Conservation (phyloP, 1,140 invertebrate species). For the Magallana ariakensis region DNA sequence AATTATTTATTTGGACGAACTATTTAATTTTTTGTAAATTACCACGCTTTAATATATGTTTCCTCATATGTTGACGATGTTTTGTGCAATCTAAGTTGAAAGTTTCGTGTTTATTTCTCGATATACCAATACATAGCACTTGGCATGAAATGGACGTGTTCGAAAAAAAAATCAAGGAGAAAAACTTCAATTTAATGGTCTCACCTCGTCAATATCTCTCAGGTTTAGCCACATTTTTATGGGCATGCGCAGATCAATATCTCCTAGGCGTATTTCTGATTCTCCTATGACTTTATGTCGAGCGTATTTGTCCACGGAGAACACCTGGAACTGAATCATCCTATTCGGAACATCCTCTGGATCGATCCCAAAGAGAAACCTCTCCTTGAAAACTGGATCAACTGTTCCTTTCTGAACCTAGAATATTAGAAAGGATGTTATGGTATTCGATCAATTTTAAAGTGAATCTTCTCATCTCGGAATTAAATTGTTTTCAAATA, state of each 20-base stretch:
- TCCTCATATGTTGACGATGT: too few species aligned
- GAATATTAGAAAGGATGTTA: constrained; percentile 42
- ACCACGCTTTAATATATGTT: too few species aligned
- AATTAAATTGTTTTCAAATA: too few species aligned
- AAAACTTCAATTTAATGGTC: constrained; percentile 65
- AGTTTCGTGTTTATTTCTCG: too few species aligned
- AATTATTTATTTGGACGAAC: too few species aligned
- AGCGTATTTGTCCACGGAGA: constrained; percentile 83
- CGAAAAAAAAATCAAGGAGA: too few species aligned
- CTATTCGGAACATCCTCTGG: constrained; percentile 80
- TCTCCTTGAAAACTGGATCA: constrained; percentile 87
- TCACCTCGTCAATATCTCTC: constrained; percentile 85
- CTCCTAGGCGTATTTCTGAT: constrained; percentile 83
- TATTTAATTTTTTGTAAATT: too few species aligned
- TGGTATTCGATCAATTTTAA: too few species aligned
- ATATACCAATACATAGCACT: too few species aligned
- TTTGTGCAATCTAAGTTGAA: too few species aligned
- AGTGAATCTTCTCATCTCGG: too few species aligned
- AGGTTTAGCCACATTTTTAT: constrained; percentile 85
- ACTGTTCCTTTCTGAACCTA: constrained; percentile 84
- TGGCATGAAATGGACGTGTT: too few species aligned
- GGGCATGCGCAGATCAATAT: constrained; percentile 83
- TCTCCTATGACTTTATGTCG: constrained; percentile 85
- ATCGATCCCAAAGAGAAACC: constrained; percentile 86
- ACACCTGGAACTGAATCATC: constrained; percentile 83